Base-by-base conservation (phyloP, 2,113 vertebrate genomes). In the Rynchops niger region DNA sequence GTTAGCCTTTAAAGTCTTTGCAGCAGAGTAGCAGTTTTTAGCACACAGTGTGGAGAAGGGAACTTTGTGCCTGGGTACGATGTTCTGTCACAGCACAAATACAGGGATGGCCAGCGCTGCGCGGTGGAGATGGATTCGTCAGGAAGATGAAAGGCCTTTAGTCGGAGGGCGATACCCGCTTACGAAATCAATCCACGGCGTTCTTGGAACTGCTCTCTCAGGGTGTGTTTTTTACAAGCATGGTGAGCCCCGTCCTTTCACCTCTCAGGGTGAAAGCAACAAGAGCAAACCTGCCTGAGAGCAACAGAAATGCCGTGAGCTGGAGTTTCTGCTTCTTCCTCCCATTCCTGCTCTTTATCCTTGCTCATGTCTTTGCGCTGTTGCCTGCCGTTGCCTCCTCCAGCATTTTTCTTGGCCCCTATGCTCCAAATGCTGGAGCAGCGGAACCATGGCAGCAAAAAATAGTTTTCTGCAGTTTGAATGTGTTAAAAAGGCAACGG, bases 91-190 rank as follows among this genome's bases (percentile, higher is more conserved):
- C 36, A 17, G 4, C 23, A 43, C 29, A 42, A 69, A n/a, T 17
- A 11, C 2, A 1, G 14, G 34, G 21, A 3, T 69, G 52, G 38
- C n/a, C 36, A 36, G 15, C 0, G 0, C 55, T 93, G 47, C 27
- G 22, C 1, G 21, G 3, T 27, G n/a, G 72, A 15, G 32, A 7
- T 12, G 6, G 42, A 9, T 30, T 26, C 10, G 2, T 34, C 53
- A 26, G 27, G 21, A 62, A 8, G 19, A 2, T 18, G 29, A 42
- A 59, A 76, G 15, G 12, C 47, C 42, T 86, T 38, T 70, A n/a
- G 26, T 40, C 40, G 34, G 19, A 63, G 55, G 45, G 22, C 45
- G 50, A 1, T 70, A 9, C 15, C 53, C 9, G 8, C 17, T 29
- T 34, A 19, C 0, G 6, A 71, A 74, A 22, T 52, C 3, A 58